Percentiles rank a stretch among this genome's conserved stretches.
Evolutionary conservation across 1,140 invertebrate genomes (phyloP).

Genomic region (Hyphantria cunea): DNA sequence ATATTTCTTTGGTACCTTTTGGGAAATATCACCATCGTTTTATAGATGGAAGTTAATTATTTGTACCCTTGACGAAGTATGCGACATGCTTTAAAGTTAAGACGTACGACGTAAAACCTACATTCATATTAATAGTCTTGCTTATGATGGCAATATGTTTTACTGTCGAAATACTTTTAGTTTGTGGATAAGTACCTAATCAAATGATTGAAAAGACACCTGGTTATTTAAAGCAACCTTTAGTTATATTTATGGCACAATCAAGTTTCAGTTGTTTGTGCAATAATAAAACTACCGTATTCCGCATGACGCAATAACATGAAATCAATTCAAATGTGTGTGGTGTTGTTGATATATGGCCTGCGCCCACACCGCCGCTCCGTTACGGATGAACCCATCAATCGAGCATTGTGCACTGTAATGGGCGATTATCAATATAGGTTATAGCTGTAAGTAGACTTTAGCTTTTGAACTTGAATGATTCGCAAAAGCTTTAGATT

Average conservation of each 20-base stretch:
- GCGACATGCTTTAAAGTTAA: too few species aligned
- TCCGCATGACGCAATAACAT: slow-evolving; percentile 29
- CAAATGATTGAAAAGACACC: too few species aligned
- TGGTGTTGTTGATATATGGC: slow-evolving; percentile 38
- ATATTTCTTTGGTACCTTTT: slow-evolving; percentile 8
- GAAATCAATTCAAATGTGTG: slow-evolving; percentile 26
- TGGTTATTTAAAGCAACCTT: too few species aligned
- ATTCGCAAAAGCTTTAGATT: not conserved
- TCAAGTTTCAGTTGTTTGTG: not conserved
- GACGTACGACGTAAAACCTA: too few species aligned
- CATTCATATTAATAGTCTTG: too few species aligned
- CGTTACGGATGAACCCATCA: slow-evolving; percentile 35
- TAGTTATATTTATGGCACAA: too few species aligned
- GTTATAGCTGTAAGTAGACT: slow-evolving; percentile 8
- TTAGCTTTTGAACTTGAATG: not conserved
- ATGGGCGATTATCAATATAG: slow-evolving; percentile 37
- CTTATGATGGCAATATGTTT: too few species aligned
- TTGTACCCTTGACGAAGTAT: too few species aligned
- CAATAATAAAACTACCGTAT: slow-evolving; percentile 22
- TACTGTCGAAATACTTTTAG: too few species aligned
- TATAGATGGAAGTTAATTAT: too few species aligned
- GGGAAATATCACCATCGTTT: too few species aligned
- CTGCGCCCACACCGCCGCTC: slow-evolving; percentile 41
- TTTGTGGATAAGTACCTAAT: too few species aligned
- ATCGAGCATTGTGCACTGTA: slow-evolving; percentile 36